Conservation (phyloP, 2,888 invertebrate species). For the Limnephilus rhombicus region DNA sequence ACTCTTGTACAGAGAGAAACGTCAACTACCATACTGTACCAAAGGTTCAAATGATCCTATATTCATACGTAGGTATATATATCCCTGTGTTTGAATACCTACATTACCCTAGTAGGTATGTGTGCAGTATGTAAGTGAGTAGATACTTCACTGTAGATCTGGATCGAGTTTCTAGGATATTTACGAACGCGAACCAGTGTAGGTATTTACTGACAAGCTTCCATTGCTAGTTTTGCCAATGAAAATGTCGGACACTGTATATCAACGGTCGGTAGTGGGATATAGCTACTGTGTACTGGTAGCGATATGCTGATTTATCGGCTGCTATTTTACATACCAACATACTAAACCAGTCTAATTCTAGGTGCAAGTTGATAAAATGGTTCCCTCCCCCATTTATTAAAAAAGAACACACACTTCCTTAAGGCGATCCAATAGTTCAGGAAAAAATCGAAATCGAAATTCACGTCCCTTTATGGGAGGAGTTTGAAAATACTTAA, state of each 20-base stretch:
- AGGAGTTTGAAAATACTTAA: too few relatives aligned
- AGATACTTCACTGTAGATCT: slow-evolving; percentile 6
- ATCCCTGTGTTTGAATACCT: neutral
- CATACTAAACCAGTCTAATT: neutral
- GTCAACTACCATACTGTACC: slow-evolving; percentile 45
- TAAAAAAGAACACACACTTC: neutral
- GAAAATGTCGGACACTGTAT: slow-evolving; percentile 27
- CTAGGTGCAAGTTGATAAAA: neutral
- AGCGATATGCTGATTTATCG: neutral
- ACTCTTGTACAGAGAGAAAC: slow-evolving; percentile 35
- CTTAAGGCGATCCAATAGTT: too few relatives aligned
- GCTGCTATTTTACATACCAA: neutral
- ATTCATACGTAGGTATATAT: neutral
- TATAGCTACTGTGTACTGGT: neutral
- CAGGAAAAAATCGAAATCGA: too few relatives aligned
- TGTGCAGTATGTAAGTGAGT: neutral
- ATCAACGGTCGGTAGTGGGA: neutral
- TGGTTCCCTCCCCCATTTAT: neutral
- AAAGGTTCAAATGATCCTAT: neutral
- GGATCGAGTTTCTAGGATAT: slow-evolving; percentile 18
- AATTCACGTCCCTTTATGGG: too few relatives aligned
- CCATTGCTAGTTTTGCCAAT: slow-evolving; percentile 58
- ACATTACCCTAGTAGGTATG: neutral
- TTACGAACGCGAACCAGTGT: slow-evolving; percentile 29
- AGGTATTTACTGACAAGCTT: slow-evolving; percentile 61